Base-by-base conservation (phyloP, 2,888 invertebrate genomes). In the Lycocerus yunnanus region DNA sequence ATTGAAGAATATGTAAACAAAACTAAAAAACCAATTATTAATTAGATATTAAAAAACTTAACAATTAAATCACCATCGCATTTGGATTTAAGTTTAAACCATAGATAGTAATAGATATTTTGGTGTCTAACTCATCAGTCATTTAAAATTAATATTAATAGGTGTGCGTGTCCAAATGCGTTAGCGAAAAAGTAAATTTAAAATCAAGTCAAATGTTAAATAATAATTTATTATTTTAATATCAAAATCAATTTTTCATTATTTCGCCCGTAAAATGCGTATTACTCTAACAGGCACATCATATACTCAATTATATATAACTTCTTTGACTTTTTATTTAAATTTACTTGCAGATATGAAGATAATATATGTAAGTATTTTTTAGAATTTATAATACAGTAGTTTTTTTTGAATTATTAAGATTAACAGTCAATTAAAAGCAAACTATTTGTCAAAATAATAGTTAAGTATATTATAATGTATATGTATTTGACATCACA, bases 401-500 rank as follows among this genome's bases (percentile, higher is more conserved):
- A 43, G 27, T 43, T 43, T 43, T n/a, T 43, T 43, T 43, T 43
- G n/a, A 13, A 43, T 43, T 43, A n/a, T 43, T 43, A 43, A 43
- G 43, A 43, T 20, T n/a, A 63, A 63, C 14, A 63, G 18, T 63
- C 61, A 63, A 63, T 63, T 63, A 63, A 63, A 63, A 63, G 61
- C 18, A 63, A 18, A 63, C 43, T 43, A 43, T 43, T 43, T n/a
- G 43, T 43, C 43, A n/a, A 43, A 43, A 43, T 43, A n/a, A 43
- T 43, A 43, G 43, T 43, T 43, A 43, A 13, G 13, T n/a, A 27
- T 6, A n/a, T n/a, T 43, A 43, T 13, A 8, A 43, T 43, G 5
- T 43, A n/a, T 27, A 27, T 27, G 43, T 43, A 43, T n/a, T 43
- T 43, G 43, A 43, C 43, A 43, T 43, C 43, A 43, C 43, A 43